Evolutionary conservation across 2,888 invertebrate genomes (phyloP).

Genomic region (Metopia argyrocephala): DNA sequence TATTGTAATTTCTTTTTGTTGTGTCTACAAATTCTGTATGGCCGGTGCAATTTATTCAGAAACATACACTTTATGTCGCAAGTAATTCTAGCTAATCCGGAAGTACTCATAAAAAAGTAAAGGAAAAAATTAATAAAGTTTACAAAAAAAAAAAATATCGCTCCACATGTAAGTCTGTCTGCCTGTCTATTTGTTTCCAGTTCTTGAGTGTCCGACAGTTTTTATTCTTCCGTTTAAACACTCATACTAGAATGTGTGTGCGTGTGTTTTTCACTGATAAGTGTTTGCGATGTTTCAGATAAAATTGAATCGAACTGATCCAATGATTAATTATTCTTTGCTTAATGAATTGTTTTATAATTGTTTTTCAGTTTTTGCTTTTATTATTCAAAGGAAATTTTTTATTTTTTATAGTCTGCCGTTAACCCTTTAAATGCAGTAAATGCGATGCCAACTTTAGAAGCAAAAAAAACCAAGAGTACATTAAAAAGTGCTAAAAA

Average conservation of each 20-base stretch:
- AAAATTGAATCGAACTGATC: conserved; percentile 24
- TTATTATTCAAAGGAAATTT: not conserved
- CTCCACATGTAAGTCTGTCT: conserved; percentile 5
- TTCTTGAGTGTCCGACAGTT: conserved; percentile 18
- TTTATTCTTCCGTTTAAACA: conserved; percentile 8
- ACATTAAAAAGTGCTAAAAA: no score
- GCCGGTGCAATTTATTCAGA: not conserved
- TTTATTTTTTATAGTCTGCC: not conserved
- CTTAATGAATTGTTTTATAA: not conserved
- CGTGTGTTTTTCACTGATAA: not conserved
- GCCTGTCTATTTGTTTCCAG: not conserved
- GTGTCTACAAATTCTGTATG: not conserved
- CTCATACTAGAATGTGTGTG: not conserved
- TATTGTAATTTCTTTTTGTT: conserved; percentile 1
- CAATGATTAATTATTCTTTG: conserved; percentile 42
- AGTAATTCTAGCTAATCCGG: conserved; percentile 57
- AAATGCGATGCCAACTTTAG: not conserved
- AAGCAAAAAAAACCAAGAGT: no score
- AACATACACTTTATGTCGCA: not conserved
- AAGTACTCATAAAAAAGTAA: conserved; percentile 49
- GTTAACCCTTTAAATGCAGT: conserved; percentile 27
- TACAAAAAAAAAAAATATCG: not conserved
- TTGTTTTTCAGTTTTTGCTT: not conserved
- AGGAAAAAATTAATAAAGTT: not conserved
- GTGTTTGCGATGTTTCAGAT: not conserved